A percentile compares a stretch with the other conserved stretches of the same genome.
Conservation (phyloP, 2,113 vertebrate species). For the Apus apus region DNA sequence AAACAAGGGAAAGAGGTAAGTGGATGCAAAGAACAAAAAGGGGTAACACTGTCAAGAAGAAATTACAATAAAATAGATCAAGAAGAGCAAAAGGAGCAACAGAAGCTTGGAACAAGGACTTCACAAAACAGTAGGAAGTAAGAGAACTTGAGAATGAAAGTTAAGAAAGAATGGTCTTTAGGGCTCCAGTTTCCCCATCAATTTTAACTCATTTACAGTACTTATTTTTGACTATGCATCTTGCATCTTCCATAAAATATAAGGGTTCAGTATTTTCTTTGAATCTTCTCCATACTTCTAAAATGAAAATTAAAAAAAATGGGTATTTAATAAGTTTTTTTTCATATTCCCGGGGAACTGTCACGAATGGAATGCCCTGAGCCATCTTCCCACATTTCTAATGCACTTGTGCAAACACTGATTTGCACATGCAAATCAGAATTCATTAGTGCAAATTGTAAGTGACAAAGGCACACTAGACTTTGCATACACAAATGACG, state of each 20-base stretch:
- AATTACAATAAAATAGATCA: neutral
- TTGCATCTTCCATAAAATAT: neutral
- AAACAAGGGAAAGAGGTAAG: neutral
- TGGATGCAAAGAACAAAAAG: neutral
- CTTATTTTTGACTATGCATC: neutral
- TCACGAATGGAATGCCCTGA: neutral
- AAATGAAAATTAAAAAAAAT: neutral
- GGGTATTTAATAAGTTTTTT: neutral
- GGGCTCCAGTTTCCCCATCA: neutral
- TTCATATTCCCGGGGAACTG: neutral
- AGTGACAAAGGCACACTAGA: neutral
- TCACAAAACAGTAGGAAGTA: neutral
- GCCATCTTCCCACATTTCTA: neutral
- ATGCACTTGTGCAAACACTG: neutral
- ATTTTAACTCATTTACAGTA: neutral
- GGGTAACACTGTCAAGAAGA: neutral
- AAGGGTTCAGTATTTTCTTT: neutral
- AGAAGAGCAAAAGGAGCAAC: neutral
- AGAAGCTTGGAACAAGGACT: neutral
- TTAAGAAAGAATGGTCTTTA: neutral
- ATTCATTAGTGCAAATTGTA: neutral
- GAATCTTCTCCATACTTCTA: neutral
- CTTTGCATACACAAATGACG: neutral
- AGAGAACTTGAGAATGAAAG: neutral
- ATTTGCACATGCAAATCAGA: neutral